These are phyloP conservation scores for Nesoenas mayeri DNA, from an alignment of 2,113 vertebrate genomes.

Conservation along the genomic window DNA sequence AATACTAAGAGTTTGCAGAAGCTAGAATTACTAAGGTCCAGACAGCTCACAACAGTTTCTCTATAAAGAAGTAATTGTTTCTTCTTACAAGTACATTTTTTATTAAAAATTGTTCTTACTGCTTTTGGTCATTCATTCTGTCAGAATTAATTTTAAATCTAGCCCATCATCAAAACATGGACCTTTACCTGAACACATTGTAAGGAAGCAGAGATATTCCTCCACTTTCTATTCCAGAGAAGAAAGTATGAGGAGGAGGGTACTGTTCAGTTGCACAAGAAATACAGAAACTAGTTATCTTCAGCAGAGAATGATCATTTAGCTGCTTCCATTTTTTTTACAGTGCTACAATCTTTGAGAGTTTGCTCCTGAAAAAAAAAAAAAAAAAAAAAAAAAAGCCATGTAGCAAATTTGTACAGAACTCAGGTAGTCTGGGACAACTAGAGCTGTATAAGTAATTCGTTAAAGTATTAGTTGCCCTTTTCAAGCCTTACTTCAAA, in stretches of 20 bases:
- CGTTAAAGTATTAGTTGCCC: not conserved
- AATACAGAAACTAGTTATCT: not conserved
- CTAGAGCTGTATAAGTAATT: not conserved
- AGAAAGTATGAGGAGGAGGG: not conserved
- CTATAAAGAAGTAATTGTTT: not conserved
- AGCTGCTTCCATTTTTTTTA: not conserved
- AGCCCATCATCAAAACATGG: not conserved
- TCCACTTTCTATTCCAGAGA: not conserved
- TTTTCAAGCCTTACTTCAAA: not conserved
- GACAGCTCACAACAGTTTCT: not conserved
- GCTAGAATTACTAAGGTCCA: not conserved
- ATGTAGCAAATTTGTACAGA: not conserved
- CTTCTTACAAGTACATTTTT: not conserved
- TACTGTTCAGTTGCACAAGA: not conserved
- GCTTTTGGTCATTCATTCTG: not conserved
- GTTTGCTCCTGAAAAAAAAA: not conserved
- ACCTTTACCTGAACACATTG: not conserved
- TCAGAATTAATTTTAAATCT: not conserved
- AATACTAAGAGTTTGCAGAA: not conserved
- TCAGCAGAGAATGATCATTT: not conserved
- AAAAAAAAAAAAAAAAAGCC: not conserved
- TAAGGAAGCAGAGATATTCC: not conserved
- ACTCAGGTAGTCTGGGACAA: not conserved
- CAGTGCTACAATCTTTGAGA: not conserved
- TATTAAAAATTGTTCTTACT: not conserved